A percentile compares a stretch with the other conserved stretches of the same genome.
These are phyloP conservation scores for Erythrolamprus reginae DNA, from an alignment of 2,113 vertebrate genomes.

Conservation along the genomic window DNA sequence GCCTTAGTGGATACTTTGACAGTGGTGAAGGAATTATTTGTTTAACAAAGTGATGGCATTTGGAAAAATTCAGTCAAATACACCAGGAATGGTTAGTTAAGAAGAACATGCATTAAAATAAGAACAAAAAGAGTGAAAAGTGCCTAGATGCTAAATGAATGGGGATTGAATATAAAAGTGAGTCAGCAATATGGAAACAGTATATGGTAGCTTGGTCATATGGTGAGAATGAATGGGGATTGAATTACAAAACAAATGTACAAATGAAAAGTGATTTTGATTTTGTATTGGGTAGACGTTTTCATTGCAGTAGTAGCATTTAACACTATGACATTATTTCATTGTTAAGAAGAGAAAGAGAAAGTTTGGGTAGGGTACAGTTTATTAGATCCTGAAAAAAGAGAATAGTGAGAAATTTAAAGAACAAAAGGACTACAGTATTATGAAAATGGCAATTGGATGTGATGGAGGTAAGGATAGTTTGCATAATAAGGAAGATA, in stretches of 20 bases:
- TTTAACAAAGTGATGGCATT: too few species aligned
- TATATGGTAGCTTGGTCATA: not conserved
- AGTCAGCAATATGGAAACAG: not conserved
- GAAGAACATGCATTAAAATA: not conserved
- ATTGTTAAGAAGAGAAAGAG: not conserved
- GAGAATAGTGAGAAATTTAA: not conserved
- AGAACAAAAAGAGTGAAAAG: not conserved
- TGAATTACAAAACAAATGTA: not conserved
- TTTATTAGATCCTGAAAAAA: not conserved
- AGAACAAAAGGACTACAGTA: not conserved
- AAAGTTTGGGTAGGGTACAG: not conserved
- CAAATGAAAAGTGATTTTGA: not conserved
- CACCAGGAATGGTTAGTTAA: not conserved
- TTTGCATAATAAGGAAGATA: not conserved
- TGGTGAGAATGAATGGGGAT: not conserved
- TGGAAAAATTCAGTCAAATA: not conserved
- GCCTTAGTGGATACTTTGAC: too few species aligned
- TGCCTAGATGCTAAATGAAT: not conserved
- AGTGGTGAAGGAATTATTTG: too few species aligned
- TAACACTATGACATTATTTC: not conserved
- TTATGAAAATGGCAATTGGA: not conserved
- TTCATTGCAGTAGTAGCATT: not conserved
- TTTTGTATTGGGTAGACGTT: not conserved
- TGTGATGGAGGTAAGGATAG: not conserved
- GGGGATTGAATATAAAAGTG: not conserved